These are phyloP conservation scores for Spea bombifrons DNA, from an alignment of 2,113 vertebrate species.

Conservation along the genomic window DNA sequence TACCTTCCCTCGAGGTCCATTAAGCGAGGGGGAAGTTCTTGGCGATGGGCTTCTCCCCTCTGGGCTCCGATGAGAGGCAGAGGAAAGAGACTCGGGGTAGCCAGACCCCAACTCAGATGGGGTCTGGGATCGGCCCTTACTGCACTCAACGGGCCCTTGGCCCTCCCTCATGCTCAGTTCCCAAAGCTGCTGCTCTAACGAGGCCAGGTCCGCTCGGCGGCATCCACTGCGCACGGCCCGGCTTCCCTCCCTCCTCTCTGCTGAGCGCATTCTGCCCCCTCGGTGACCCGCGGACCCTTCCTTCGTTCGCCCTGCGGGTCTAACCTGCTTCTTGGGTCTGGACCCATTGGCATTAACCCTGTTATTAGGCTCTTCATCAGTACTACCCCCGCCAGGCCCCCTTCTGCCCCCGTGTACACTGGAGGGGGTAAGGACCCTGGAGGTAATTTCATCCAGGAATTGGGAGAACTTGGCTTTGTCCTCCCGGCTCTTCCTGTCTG, in stretches of 20 bases:
- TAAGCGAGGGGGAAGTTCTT: constrained; percentile 59
- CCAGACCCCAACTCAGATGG: constrained; percentile 51
- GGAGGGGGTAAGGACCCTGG: constrained; percentile 70
- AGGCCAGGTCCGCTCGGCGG: constrained; percentile 38
- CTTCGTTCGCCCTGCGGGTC: constrained; percentile 58
- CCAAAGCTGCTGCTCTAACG: constrained; percentile 55
- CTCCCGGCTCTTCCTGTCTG: constrained; percentile 63
- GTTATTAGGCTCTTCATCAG: constrained; percentile 39
- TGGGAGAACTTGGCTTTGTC: constrained; percentile 79
- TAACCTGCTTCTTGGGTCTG: neutral
- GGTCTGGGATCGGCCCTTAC: constrained; percentile 48
- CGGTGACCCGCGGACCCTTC: constrained; percentile 50
- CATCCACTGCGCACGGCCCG: neutral
- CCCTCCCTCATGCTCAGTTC: constrained; percentile 54
- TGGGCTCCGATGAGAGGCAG: constrained; percentile 54
- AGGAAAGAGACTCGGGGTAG: constrained; percentile 54
- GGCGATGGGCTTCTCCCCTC: constrained; percentile 56
- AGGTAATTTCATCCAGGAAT: constrained; percentile 82
- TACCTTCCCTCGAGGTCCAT: constrained; percentile 68
- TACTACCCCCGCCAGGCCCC: constrained; percentile 45
- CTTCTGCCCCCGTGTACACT: constrained; percentile 59
- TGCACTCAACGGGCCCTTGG: constrained; percentile 29
- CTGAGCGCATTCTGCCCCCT: constrained; percentile 49
- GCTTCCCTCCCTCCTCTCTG: constrained; percentile 52
- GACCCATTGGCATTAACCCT: constrained; percentile 16